Base-by-base conservation (phyloP, 2,113 vertebrate genomes). In the Corythornis cristatus region DNA sequence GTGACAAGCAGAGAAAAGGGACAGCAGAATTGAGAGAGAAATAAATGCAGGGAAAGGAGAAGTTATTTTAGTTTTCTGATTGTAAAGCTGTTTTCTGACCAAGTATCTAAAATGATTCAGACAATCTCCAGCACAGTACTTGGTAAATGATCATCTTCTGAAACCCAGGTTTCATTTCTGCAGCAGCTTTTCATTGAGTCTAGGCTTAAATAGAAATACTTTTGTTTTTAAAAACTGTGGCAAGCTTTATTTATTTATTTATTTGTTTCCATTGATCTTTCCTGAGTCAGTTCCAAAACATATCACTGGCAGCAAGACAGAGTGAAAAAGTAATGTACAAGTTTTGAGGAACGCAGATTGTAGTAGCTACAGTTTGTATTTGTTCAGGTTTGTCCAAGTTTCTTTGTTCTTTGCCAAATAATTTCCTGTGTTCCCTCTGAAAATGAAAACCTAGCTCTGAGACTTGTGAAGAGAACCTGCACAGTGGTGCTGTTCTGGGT, bases 401-500 rank as follows among this genome's bases (percentile, higher is more conserved):
- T 74, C 35, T 46, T 93, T 85, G 7, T 80, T 62, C 45, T 46
- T 57, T 57, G 40, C 54, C 56, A n/a, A 50, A 17, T n/a, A 35
- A 43, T 86, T 67, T 48, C 14, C 12, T 60, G 8, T n/a, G 2
- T 83, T 65, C 15, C 43, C 2, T 70, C 56, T 74, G 14, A 66
- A 77, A 90, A 31, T 43, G 43, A 43, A 81, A 54, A 70, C 5
- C 6, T 15, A 29, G 4, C 26, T 77, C 33, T 91, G 37, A 71
- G 40, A 48, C 12, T 17, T 66, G 73, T 42, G 70, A 81, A 51
- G 70, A 67, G 43, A n/a, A 28, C 28, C 28, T 74, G 86, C 16
- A 5, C 37, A 54, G 22, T 19, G 16, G 13, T 23, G 1, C 16
- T 18, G 2, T n/a, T 29, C 48, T 35, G 37, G 3, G 0, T 28